Evolutionary conservation across 2,113 vertebrate species (phyloP).

Genomic region (Anser brachyrhynchus): DNA sequence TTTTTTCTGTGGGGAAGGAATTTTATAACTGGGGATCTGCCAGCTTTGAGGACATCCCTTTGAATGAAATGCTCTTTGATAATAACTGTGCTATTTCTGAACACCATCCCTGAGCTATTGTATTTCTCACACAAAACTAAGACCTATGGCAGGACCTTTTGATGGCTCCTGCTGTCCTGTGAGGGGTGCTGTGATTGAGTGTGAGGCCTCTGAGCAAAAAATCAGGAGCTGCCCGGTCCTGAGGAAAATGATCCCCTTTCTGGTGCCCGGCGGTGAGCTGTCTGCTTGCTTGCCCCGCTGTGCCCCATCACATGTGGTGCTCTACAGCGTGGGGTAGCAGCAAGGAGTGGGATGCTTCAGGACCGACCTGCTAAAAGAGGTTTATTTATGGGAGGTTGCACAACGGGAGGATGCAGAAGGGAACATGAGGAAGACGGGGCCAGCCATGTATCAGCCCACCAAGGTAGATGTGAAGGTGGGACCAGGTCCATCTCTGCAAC

Average conservation of each 20-base stretch:
- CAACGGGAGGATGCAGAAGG: neutral
- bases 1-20: neutral
- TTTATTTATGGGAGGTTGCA: neutral
- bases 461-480: neutral
- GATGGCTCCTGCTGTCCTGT: fast-evolving
- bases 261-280: neutral
- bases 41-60: neutral
- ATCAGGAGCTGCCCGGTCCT: neutral
- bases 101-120: neutral
- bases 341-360: neutral
- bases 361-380: neutral
- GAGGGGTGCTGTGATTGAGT: neutral
- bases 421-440: neutral
- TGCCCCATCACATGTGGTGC: neutral
- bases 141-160: neutral
- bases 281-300: fast-evolving
- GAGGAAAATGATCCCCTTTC: neutral
- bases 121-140: neutral
- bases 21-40: neutral
- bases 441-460: neutral
- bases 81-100: neutral
- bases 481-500: neutral
- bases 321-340: neutral
- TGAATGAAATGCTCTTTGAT: neutral
- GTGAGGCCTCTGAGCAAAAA: neutral